Evolutionary conservation across 2,888 invertebrate species (phyloP), one percentile per base, ranked within the genome.

Genomic region (Meteorus colon): DNA sequence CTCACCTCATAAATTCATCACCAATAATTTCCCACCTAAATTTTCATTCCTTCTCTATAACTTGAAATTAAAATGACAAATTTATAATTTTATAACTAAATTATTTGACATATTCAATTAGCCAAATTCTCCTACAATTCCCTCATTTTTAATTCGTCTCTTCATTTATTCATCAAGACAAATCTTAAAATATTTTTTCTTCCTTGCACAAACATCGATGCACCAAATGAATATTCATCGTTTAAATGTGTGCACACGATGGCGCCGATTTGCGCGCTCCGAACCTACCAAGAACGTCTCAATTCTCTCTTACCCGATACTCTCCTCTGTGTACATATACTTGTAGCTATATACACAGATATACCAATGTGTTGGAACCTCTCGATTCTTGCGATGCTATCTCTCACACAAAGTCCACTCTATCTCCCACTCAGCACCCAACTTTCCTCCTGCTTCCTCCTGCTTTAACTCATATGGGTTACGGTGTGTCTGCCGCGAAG

Each of bases 301-400:
- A 80, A 80, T 80, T 77, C 73, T 77, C 29, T 62, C 51, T 31
- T 45, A 75, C 74, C 74, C 76, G 78, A 75, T 79, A 77, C 74
- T 41, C 65, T 41, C 59, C 19, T 19, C 55, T 55, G 2, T 55
- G 6, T 19, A n/a, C n/a, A 48, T 48, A 48, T n/a, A 48, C 6
- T n/a, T 48, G 14, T 48, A 48, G 14, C 16, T n/a, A 48, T n/a
- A 48, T 48, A 48, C 48, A 29, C 24, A 62, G 16, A 65, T 29
- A 29, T 63, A 41, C n/a, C 12, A 41, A 41, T 48, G 27, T 29
- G 24, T 16, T 51, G 45, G 63, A 74, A 73, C 79, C 63, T 75
- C 77, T 75, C 80, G 75, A 76, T 79, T 78, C 79, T 70, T 59
- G 62, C 45, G 79, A 78, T 80, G 67, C 76, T 78, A 78, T 78